A percentile compares a stretch with the other conserved stretches of the same genome.
These are phyloP conservation scores for Pachliopta kotzebuea DNA, from an alignment of 2,888 invertebrate species.

Conservation along the genomic window DNA sequence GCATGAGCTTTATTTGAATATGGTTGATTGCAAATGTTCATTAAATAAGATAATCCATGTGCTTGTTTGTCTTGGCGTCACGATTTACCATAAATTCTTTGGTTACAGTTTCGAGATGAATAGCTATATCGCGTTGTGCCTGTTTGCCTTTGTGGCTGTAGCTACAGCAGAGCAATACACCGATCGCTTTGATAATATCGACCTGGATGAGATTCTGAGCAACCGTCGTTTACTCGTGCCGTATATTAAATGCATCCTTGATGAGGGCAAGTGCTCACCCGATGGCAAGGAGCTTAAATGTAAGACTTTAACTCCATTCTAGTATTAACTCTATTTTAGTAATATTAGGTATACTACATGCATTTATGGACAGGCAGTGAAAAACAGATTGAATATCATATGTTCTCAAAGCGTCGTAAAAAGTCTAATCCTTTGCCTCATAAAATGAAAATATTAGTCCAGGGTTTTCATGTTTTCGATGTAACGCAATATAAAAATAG, in stretches of 20 bases:
- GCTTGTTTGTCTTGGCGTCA: background rate
- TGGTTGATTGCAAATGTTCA: background rate
- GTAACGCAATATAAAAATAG: too few species aligned
- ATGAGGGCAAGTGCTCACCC: conserved; percentile 82
- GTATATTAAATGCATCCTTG: conserved; percentile 84
- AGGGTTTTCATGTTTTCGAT: too few species aligned
- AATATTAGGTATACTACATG: background rate
- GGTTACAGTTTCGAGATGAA: conserved; percentile 38
- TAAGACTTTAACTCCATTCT: conserved; percentile 52
- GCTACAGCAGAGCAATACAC: conserved; percentile 66
- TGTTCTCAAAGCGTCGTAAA: too few species aligned
- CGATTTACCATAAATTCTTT: background rate
- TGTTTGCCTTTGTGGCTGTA: conserved; percentile 46
- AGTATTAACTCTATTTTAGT: background rate
- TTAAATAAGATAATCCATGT: too few species aligned
- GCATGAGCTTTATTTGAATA: background rate
- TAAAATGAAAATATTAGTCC: too few species aligned
- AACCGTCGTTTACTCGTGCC: conserved; percentile 82
- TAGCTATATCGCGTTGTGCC: conserved; percentile 42
- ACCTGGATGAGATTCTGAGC: conserved; percentile 83
- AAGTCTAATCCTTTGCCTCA: too few species aligned
- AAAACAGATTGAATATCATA: too few species aligned
- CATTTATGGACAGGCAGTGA: too few species aligned
- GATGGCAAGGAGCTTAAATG: conserved; percentile 86
- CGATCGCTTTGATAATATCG: conserved; percentile 83